A percentile compares a stretch with the other conserved stretches of the same genome.
Conservation (phyloP, 2,888 invertebrate genomes). For the Helobdella robusta region DNA sequence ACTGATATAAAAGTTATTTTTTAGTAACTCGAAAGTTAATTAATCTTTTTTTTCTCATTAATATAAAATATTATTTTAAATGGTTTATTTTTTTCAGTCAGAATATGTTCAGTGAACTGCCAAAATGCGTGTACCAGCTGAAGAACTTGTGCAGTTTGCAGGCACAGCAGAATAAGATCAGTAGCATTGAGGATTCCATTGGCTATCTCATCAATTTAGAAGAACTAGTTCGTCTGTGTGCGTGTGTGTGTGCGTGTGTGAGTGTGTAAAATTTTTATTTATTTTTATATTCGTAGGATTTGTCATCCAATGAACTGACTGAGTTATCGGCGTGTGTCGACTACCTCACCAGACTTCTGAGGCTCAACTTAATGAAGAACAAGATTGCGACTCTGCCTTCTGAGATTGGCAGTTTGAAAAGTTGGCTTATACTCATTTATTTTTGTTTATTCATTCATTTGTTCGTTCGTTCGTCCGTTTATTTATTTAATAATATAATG, state of each 20-base stretch:
- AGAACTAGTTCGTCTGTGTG: conserved; percentile 61
- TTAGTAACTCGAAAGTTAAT: neutral
- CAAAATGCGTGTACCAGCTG: conserved; percentile 62
- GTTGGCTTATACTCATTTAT: conserved; percentile 22
- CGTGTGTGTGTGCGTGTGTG: too few species aligned
- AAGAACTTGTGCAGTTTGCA: conserved; percentile 63
- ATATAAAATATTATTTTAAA: neutral
- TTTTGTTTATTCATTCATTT: neutral
- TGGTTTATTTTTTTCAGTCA: conserved; percentile 38
- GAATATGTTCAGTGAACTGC: conserved; percentile 60
- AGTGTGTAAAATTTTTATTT: neutral
- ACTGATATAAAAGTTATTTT: neutral
- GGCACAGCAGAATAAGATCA: conserved; percentile 65
- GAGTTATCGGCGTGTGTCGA: conserved; percentile 66
- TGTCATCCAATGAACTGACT: conserved; percentile 64
- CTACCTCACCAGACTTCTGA: conserved; percentile 55
- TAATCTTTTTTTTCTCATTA: neutral
- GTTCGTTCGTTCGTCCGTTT: neutral
- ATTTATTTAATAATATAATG: neutral
- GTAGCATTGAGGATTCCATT: conserved; percentile 61
- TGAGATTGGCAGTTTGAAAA: conserved; percentile 27
- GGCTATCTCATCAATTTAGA: conserved; percentile 71
- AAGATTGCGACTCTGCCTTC: conserved; percentile 63
- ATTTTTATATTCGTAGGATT: conserved; percentile 40
- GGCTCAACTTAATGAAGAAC: conserved; percentile 46